phyloP scores from a whole-genome alignment of 2,797 vertebrate species.

The Linurgus olivaceus region DNA sequence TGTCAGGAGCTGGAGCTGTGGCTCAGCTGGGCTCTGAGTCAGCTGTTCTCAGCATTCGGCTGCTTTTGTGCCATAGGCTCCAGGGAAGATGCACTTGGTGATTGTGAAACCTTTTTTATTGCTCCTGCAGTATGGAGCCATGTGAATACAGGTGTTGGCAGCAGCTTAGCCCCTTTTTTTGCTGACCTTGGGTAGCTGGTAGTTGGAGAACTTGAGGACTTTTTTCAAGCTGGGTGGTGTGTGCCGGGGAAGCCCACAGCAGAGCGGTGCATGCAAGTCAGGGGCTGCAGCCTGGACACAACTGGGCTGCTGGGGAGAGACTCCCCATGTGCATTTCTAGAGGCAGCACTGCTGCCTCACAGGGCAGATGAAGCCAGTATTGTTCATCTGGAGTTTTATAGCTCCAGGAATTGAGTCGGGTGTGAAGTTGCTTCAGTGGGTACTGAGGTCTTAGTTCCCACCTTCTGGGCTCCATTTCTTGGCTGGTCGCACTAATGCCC shows the following conservation, averaged over 20 bases:
- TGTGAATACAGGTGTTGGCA: neutral
- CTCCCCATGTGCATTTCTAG: rapidly evolving
- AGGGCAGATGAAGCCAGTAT: rapidly evolving
- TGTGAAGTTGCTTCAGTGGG: neutral
- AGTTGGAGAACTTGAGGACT: neutral
- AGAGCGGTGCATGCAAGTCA: rapidly evolving
- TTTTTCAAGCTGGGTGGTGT: neutral
- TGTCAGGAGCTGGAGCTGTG: neutral
- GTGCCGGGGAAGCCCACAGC: neutral
- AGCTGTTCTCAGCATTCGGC: neutral
- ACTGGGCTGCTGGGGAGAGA: neutral
- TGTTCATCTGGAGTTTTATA: neutral
- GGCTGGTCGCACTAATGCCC: rapidly evolving
- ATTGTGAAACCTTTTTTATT: neutral
- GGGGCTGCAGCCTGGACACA: rapidly evolving
- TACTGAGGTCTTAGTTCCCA: neutral
- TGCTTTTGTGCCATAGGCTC: neutral
- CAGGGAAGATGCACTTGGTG: neutral
- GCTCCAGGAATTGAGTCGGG: rapidly evolving
- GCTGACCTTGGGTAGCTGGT: neutral
- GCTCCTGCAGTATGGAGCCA: neutral
- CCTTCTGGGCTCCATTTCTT: neutral
- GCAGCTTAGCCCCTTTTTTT: neutral
- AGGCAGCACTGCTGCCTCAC: neutral
- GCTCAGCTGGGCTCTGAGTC: conserved; percentile 22